A percentile compares a stretch with the other conserved stretches of the same genome.
Conservation (phyloP, 2,797 vertebrate species). For the Falco biarmicus region DNA sequence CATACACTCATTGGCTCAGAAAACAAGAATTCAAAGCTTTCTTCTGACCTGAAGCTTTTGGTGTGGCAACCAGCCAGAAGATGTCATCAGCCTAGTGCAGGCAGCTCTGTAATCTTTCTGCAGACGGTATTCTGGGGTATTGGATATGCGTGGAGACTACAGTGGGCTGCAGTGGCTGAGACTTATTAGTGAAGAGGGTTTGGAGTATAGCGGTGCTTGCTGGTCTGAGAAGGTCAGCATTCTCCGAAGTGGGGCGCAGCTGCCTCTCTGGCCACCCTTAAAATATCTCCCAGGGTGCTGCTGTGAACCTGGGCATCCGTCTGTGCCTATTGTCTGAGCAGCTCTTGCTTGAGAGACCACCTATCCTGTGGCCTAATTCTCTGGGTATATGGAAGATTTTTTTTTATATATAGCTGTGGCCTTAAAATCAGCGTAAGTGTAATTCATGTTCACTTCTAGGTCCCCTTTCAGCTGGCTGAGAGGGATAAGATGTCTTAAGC, state of each 20-base stretch:
- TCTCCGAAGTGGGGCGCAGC: background rate
- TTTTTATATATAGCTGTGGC: background rate
- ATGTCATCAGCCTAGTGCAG: conserved; percentile 17
- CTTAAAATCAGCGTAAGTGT: conserved; percentile 11
- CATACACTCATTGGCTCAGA: background rate
- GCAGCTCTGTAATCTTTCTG: conserved; percentile 7
- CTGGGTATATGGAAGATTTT: background rate
- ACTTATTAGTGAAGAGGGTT: background rate
- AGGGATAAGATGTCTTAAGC: conserved; percentile 27
- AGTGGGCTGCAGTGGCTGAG: background rate
- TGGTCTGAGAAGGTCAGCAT: background rate
- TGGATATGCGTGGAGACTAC: conserved; percentile 4
- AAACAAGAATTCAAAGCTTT: conserved; percentile 22
- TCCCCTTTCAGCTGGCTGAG: background rate
- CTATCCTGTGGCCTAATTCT: background rate
- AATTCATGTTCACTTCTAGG: background rate
- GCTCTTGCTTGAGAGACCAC: background rate
- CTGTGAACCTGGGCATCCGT: background rate
- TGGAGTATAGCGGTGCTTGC: background rate
- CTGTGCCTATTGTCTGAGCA: background rate
- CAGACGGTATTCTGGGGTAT: background rate
- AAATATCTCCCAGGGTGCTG: background rate
- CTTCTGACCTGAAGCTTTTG: conserved; percentile 39
- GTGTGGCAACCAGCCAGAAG: conserved; percentile 10
- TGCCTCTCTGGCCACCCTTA: background rate